phyloP scores from a whole-genome alignment of 2,113 vertebrate genomes.

The Monarcha castaneiventris region DNA sequence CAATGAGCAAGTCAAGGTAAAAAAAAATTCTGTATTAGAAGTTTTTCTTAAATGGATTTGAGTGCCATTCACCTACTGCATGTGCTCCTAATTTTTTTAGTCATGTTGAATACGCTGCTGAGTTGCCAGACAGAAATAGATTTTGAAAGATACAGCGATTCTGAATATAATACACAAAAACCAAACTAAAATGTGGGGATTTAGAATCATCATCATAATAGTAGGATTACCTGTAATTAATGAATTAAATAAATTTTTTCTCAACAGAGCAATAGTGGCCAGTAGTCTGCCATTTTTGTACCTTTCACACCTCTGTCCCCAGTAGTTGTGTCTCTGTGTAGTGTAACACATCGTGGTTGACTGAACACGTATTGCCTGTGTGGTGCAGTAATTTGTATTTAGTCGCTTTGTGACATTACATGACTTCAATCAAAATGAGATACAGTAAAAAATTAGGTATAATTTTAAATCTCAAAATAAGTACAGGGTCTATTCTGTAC shows the following conservation, averaged over 20 bases:
- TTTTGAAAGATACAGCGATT: not conserved
- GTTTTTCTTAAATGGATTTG: not conserved
- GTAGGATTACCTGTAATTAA: not conserved
- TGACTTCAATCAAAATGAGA: not conserved
- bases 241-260: not conserved
- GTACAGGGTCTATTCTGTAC: not conserved
- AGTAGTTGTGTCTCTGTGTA: not conserved
- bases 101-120: not conserved
- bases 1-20: constrained; percentile 99
- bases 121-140: not conserved
- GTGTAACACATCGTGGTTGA: not conserved
- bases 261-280: not conserved
- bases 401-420: not conserved
- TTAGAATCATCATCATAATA: not conserved
- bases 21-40: not conserved
- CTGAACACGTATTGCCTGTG: not conserved
- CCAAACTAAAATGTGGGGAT: not conserved
- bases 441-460: not conserved
- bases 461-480: not conserved
- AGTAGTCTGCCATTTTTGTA: not conserved
- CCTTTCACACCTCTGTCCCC: not conserved
- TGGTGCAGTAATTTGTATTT: not conserved
- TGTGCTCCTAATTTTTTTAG: not conserved
- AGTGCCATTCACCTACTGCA: not conserved
- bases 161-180: not conserved